These are phyloP conservation scores for Philopedon plagiatum DNA, from an alignment of 2,888 invertebrate genomes.

Conservation along the genomic window DNA sequence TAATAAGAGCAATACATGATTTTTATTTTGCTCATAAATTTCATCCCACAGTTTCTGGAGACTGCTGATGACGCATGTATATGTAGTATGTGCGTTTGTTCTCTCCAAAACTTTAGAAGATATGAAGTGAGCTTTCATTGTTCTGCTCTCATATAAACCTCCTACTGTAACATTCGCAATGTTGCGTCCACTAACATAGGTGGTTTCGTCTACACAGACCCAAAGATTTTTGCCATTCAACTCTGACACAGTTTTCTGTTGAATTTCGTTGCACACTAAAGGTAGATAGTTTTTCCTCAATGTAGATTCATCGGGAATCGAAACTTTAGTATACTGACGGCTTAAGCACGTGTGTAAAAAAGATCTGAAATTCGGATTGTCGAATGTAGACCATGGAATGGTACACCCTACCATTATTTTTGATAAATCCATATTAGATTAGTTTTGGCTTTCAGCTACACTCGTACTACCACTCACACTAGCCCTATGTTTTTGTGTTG, in stretches of 20 bases:
- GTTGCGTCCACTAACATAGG: constrained; percentile 12
- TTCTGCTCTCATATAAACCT: background rate
- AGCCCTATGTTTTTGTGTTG: background rate
- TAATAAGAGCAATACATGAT: constrained; percentile 37
- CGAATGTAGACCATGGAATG: background rate
- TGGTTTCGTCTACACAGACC: constrained; percentile 29
- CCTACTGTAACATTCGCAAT: constrained; percentile 27
- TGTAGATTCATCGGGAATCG: background rate
- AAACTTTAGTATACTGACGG: background rate
- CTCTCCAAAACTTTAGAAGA: background rate
- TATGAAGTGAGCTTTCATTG: constrained; percentile 14
- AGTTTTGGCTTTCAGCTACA: background rate
- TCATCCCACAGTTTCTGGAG: background rate
- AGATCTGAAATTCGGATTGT: background rate
- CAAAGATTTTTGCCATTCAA: constrained; percentile 14
- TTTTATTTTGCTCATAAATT: background rate
- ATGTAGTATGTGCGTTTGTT: constrained; percentile 19
- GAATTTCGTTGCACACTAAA: background rate
- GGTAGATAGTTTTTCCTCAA: constrained; percentile 12
- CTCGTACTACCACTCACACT: background rate
- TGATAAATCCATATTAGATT: background rate
- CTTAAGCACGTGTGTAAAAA: background rate
- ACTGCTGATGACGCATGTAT: constrained; percentile 14
- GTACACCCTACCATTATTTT: background rate
- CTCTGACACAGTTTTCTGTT: background rate